Evolutionary conservation across 2,113 vertebrate genomes (phyloP), one percentile per base, ranked within the genome.

Genomic region (Meleagris gallopavo): DNA sequence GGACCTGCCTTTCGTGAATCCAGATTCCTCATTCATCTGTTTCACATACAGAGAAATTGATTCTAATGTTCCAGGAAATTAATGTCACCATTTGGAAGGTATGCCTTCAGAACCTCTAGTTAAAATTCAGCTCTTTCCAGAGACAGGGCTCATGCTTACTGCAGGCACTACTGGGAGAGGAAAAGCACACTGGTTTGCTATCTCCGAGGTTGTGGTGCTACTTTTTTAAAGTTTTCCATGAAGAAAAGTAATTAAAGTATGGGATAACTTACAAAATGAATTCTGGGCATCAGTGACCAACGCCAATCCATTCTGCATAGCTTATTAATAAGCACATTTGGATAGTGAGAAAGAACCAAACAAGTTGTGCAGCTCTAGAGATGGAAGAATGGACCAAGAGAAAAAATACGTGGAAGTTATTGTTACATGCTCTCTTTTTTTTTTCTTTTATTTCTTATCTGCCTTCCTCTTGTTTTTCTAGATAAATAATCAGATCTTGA

Each of bases 341-440:
- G 7, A 36, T 71, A 70, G 30, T 89, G 34, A 70, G 50, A 80
- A 95, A 72, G 40, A 83, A 74, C 41, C 21, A 16, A 12, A 14
- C 48, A 83, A 71, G 14, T 57, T n/a, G 10, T n/a, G 73, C 55
- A 90, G 17, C 2, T 4, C 52, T 75, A 76, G 21, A 90, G 8
- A 5, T 4, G 62, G 10, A 57, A 6, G 0, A 0, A 61, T 18
- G 3, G 8, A 52, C 64, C 24, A 52, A 19, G 17, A 82, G 22
- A 76, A 2, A 61, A 75, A 89, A 86, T 19, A 52, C 15, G 3
- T 1, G 2, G 6, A 57, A 43, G 48, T 60, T 57, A 38, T 40
- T 38, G 11, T n/a, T 80, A 12, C 5, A 29, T 29, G 2, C 2
- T 66, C 6, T 22, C 43, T 79, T 65, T 24, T 5, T 45, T 46